Evolutionary conservation across 2,888 invertebrate genomes (phyloP).

Genomic region (Orchestes rusci): DNA sequence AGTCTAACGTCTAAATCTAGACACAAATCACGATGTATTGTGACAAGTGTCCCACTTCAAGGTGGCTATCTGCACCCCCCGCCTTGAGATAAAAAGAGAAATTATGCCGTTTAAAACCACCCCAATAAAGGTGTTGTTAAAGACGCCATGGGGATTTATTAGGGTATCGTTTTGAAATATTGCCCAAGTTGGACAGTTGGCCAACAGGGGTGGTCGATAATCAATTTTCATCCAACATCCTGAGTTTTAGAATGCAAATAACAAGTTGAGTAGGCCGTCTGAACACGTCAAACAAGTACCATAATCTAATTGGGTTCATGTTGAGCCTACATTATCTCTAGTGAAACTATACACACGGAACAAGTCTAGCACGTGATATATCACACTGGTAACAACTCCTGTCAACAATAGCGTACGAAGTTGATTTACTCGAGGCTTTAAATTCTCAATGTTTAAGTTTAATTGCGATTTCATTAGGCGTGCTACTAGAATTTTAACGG

Average conservation of each 20-base stretch:
- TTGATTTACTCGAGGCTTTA: slow-evolving; percentile 20
- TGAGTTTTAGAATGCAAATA: no score
- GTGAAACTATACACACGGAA: slow-evolving; percentile 19
- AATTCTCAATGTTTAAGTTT: no score
- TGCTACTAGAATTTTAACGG: no score
- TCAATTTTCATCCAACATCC: no score
- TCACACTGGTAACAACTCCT: slow-evolving; percentile 22
- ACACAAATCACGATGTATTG: slow-evolving; percentile 1
- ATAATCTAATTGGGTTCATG: no score
- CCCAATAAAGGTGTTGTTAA: slow-evolving; percentile 4
- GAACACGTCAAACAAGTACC: no score
- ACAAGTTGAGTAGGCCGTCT: no score
- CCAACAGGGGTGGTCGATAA: slow-evolving; percentile 3
- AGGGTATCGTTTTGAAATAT: slow-evolving; percentile 9
- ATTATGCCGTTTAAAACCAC: no score
- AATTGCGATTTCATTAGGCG: no score
- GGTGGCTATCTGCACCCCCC: slow-evolving; percentile 10
- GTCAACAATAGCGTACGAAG: slow-evolving; percentile 18
- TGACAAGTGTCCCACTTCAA: slow-evolving; percentile 7
- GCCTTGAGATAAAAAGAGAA: no score
- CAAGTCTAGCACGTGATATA: slow-evolving; percentile 13
- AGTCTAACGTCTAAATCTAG: no score
- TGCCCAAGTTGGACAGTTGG: slow-evolving; percentile 1
- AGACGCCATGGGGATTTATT: slow-evolving; percentile 9
- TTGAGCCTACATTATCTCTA: no score